phyloP scores from a whole-genome alignment of 1,140 invertebrate species.

The Anthonomus grandis region DNA sequence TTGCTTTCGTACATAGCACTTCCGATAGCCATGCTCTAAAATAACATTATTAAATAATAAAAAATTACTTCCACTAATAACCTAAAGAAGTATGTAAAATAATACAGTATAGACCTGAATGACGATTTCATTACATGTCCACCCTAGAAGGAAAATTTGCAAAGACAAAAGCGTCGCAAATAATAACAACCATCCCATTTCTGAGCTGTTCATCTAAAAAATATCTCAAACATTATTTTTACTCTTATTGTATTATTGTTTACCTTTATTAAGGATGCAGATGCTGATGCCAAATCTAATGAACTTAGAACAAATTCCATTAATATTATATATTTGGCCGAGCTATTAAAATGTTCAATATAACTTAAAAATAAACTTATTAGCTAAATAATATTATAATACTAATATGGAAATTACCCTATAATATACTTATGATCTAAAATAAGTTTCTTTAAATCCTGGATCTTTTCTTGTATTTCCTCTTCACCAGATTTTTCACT shows the following conservation, averaged over 20 bases:
- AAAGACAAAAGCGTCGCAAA: too few relatives aligned
- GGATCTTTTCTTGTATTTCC: neutral
- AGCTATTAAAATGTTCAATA: conserved; percentile 1
- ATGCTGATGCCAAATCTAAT: conserved; percentile 1
- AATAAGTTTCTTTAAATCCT: neutral
- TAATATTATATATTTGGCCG: conserved; percentile 5
- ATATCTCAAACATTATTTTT: too few relatives aligned
- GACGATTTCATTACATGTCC: conserved; percentile 13
- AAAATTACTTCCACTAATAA: too few relatives aligned
- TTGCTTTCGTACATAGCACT: conserved; percentile 10
- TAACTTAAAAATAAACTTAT: conserved; percentile 3
- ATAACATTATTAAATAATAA: too few relatives aligned
- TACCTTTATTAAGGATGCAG: neutral
- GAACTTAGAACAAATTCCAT: conserved; percentile 15
- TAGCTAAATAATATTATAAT: neutral
- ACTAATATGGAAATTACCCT: neutral
- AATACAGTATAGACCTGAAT: conserved; percentile 2
- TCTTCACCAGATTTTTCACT: neutral
- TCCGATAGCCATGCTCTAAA: conserved; percentile 8
- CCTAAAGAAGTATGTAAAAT: neutral
- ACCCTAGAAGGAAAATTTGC: conserved; percentile 9
- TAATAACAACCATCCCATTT: too few relatives aligned
- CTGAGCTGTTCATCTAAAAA: too few relatives aligned
- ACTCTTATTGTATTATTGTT: too few relatives aligned
- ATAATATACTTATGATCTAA: neutral